Percentiles rank a stretch among this genome's conserved stretches.
Evolutionary conservation across 2,113 vertebrate species (phyloP).

Genomic region (pig (Sus scrofa)): T2T-Sscrofa CM000817.6:83471501-83472000

Average conservation of each 20-base stretch:
- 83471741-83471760: background rate
- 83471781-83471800: background rate
- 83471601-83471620: background rate
- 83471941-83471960: too few relatives aligned
- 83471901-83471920: too few relatives aligned
- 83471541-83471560: background rate
- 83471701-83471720: background rate
- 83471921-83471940: too few relatives aligned
- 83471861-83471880: too few relatives aligned
- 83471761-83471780: background rate
- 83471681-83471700: background rate
- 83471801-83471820: background rate
- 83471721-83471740: background rate
- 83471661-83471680: background rate
- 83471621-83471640: background rate
- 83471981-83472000: too few relatives aligned
- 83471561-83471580: background rate
- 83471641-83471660: background rate
- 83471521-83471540: background rate
- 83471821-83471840: too few relatives aligned
- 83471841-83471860: too few relatives aligned
- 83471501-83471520: background rate
- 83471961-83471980: too few relatives aligned
- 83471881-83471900: too few relatives aligned
- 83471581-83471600: background rate